phyloP scores from a whole-genome alignment of 2,113 vertebrate genomes.

The Meleagris gallopavo region DNA sequence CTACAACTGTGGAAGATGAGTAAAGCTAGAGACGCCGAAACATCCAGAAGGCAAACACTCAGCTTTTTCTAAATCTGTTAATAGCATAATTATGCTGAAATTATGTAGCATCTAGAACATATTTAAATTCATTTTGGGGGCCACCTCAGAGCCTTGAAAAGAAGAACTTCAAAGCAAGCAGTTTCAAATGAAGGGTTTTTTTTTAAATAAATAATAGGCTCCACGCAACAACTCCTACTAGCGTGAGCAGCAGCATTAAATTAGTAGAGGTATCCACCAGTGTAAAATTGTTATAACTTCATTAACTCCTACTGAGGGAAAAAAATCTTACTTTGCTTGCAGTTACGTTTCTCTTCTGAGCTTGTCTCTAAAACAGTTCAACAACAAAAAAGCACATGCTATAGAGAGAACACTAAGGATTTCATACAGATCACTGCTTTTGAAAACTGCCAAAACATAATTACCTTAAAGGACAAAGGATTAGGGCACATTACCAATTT shows the following conservation, averaged over 20 bases:
- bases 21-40: background rate
- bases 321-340: background rate
- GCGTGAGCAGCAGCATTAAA: background rate
- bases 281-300: background rate
- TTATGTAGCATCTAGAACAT: background rate
- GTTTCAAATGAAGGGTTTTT: background rate
- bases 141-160: background rate
- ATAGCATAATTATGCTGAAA: slow-evolving; percentile 11
- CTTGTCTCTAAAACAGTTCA: background rate
- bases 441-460: background rate
- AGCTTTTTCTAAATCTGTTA: slow-evolving; percentile 11
- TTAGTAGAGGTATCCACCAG: background rate
- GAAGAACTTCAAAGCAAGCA: background rate
- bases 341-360: background rate
- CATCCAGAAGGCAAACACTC: background rate
- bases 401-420: background rate
- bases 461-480: background rate
- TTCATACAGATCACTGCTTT: background rate
- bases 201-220: background rate
- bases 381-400: background rate
- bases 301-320: background rate
- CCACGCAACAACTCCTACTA: background rate
- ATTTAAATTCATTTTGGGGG: background rate
- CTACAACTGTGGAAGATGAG: background rate
- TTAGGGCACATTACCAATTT: background rate